These are phyloP conservation scores for Embidobia sp. DNA, from an alignment of 2,888 invertebrate species.

Conservation along the genomic window DNA sequence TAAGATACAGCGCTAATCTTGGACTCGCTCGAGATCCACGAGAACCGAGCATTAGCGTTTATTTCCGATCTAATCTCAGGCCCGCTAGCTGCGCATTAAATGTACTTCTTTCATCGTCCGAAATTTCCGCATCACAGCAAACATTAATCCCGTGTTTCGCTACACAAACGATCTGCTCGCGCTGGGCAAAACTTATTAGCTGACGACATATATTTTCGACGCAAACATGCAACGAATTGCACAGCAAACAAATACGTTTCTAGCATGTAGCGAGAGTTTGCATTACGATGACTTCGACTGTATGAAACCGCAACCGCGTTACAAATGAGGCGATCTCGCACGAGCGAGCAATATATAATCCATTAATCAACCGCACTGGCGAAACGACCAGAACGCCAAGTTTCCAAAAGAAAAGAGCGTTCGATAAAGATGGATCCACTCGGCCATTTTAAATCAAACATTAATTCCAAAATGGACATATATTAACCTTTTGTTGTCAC, in stretches of 20 bases:
- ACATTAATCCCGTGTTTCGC: conserved; percentile 28
- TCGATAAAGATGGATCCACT: too few species aligned
- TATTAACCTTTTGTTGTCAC: too few species aligned
- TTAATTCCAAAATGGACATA: too few species aligned
- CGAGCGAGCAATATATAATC: conserved; percentile 32
- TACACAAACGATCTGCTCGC: conserved; percentile 15
- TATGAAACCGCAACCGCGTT: conserved; percentile 32
- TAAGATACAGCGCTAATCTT: conserved; percentile 20
- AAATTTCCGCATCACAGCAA: conserved; percentile 21
- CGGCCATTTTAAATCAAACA: too few species aligned
- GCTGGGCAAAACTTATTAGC: conserved; percentile 20
- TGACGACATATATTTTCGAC: conserved; percentile 27
- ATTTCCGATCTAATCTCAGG: conserved; percentile 28
- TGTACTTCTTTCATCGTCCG: conserved; percentile 22
- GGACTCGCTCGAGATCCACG: conserved; percentile 4
- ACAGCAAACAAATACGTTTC: conserved; percentile 22
- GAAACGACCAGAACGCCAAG: conserved; percentile 10
- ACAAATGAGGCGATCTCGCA: conserved; percentile 37
- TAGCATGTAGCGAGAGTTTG: conserved; percentile 8
- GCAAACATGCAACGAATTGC: conserved; percentile 34
- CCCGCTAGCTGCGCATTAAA: conserved; percentile 14
- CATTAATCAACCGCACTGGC: conserved; percentile 37
- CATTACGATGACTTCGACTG: conserved; percentile 25
- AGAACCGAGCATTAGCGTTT: conserved; percentile 32
- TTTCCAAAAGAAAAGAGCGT: conserved; percentile 4